Conservation (phyloP, 2,797 vertebrate species). For the Thunnus albacares region DNA sequence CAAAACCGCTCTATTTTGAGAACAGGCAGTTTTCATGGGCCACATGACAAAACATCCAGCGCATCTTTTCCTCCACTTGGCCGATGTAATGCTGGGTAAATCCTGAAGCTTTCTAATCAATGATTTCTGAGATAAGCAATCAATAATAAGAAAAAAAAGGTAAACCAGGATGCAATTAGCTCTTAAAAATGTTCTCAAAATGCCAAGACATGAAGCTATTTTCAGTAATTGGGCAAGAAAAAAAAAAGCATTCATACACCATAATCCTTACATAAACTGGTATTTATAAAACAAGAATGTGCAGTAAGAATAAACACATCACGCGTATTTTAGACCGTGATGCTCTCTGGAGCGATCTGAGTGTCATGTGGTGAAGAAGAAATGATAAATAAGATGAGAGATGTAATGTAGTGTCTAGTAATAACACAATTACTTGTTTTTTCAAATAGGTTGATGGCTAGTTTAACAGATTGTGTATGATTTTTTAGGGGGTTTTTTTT, state of each 20-base stretch:
- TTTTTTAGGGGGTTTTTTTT: too few species aligned
- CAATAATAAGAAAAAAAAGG: conserved; percentile 15
- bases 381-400: not conserved
- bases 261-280: too few species aligned
- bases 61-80: not conserved
- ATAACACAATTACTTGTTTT: too few species aligned
- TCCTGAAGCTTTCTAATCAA: conserved; percentile 27
- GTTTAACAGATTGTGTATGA: too few species aligned
- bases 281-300: not conserved
- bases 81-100: conserved; percentile 1
- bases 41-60: conserved; percentile 6
- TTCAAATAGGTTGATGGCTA: not conserved
- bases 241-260: not conserved
- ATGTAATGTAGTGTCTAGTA: not conserved
- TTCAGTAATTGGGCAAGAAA: too few species aligned
- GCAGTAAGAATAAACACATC: not conserved
- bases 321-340: not conserved
- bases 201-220: not conserved
- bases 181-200: not conserved
- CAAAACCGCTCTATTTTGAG: conserved; percentile 57
- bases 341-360: not conserved
- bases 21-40: conserved; percentile 30
- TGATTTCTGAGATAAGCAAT: conserved; percentile 28
- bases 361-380: not conserved
- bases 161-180: conserved; percentile 25